A percentile compares a stretch with the other conserved stretches of the same genome.
Conservation (phyloP, 2,113 vertebrate genomes). For the Microcebus jonahi region DNA sequence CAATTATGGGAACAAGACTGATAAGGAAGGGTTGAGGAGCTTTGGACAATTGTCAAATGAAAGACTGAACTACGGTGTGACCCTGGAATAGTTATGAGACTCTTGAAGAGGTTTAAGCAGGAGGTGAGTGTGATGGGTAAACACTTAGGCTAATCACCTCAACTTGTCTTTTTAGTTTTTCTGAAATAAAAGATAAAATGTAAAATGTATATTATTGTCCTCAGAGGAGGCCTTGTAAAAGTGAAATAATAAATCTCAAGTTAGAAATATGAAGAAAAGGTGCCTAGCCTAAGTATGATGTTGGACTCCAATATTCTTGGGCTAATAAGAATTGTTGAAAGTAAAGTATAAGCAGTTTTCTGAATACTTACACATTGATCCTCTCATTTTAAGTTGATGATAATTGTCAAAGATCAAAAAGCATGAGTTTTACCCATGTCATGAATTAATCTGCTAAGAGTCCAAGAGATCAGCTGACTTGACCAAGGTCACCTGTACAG, state of each 20-base stretch:
- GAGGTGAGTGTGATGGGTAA: neutral
- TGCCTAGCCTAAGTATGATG: neutral
- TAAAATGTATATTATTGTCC: neutral
- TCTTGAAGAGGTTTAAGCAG: neutral
- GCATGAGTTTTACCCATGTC: neutral
- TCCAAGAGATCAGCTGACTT: neutral
- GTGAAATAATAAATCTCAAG: neutral
- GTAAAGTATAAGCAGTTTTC: neutral
- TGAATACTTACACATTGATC: neutral
- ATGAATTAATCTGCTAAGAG: neutral
- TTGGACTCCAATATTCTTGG: neutral
- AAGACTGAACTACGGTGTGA: neutral
- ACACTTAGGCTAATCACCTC: neutral
- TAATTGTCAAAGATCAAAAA: neutral
- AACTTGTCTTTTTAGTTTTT: neutral
- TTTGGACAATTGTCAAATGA: neutral
- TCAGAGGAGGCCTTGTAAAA: neutral
- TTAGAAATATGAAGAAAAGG: neutral
- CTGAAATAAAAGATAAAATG: neutral
- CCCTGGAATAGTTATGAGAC: neutral
- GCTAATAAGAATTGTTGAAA: neutral
- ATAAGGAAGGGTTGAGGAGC: neutral
- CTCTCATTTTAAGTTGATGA: neutral
- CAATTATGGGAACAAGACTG: neutral
- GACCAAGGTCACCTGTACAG: neutral